phyloP scores from a whole-genome alignment of 1,140 invertebrate genomes.

The Euglossa dilemma region DNA sequence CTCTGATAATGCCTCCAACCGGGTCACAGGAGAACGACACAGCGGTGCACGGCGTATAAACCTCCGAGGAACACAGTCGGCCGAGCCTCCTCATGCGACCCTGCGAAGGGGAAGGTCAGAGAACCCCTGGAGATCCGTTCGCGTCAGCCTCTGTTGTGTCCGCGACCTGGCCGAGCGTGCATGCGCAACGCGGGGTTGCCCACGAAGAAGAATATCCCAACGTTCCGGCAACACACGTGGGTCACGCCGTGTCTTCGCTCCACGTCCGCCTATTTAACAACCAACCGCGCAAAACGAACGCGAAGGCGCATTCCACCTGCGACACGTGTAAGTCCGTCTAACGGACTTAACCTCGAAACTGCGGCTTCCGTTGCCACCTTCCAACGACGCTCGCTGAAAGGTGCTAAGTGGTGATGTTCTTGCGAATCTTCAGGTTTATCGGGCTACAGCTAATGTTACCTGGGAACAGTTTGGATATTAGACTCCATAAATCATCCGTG shows the following conservation, averaged over 20 bases:
- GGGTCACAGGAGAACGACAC: constrained; percentile 36
- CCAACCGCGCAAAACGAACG: constrained; percentile 15
- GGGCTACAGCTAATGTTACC: too few species aligned
- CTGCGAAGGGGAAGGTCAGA: constrained; percentile 66
- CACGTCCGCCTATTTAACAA: constrained; percentile 31
- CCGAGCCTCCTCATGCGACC: constrained; percentile 56
- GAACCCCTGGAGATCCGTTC: constrained; percentile 66
- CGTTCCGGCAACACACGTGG: constrained; percentile 48
- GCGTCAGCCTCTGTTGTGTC: constrained; percentile 65
- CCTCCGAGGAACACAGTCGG: constrained; percentile 23
- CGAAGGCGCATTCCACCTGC: constrained; percentile 61
- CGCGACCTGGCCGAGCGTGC: constrained; percentile 58
- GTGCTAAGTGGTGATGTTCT: neutral
- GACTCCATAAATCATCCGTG: too few species aligned
- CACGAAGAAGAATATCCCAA: constrained; percentile 59
- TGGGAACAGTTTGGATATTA: too few species aligned
- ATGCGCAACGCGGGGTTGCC: constrained; percentile 58
- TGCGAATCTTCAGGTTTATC: neutral
- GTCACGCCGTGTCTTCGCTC: constrained; percentile 52
- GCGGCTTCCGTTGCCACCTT: neutral
- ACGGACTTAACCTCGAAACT: constrained; percentile 28
- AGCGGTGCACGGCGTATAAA: constrained; percentile 25
- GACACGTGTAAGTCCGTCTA: constrained; percentile 35
- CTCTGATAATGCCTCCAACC: constrained; percentile 42
- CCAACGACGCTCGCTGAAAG: neutral